Evolutionary conservation across 1,140 invertebrate genomes (phyloP).

Genomic region (Hyles vespertilio): DNA sequence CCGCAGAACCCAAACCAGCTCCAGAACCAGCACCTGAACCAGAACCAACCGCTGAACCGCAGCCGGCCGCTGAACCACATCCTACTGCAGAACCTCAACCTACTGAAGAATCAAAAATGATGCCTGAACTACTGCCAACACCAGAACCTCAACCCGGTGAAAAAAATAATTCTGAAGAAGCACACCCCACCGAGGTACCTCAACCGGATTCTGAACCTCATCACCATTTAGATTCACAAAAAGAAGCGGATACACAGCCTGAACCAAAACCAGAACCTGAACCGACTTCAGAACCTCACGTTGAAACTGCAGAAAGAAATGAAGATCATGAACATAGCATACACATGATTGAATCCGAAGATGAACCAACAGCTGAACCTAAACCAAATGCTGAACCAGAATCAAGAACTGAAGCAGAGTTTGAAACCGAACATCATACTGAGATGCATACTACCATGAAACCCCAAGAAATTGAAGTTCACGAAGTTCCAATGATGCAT

Average conservation of each 20-base stretch:
- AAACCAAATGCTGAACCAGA: slow-evolving; percentile 17
- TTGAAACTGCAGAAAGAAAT: slow-evolving; percentile 18
- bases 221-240: slow-evolving; percentile 23
- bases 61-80: slow-evolving; percentile 30
- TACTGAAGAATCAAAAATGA: slow-evolving; percentile 21
- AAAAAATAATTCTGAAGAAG: slow-evolving; percentile 32
- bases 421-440: slow-evolving; percentile 15
- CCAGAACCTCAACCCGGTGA: slow-evolving; percentile 24
- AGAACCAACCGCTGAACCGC: slow-evolving; percentile 34
- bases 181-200: slow-evolving; percentile 31
- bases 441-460: slow-evolving; percentile 11
- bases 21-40: slow-evolving; percentile 30
- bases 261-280: slow-evolving; percentile 29
- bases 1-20: slow-evolving; percentile 35
- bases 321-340: no score
- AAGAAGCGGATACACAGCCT: slow-evolving; percentile 22
- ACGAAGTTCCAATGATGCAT: neutral
- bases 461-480: slow-evolving; percentile 7
- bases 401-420: slow-evolving; percentile 15
- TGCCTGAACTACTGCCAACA: slow-evolving; percentile 29
- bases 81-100: slow-evolving; percentile 23
- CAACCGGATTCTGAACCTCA: slow-evolving; percentile 27
- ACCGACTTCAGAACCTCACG: slow-evolving; percentile 25
- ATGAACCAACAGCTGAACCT: slow-evolving; percentile 33
- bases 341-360: no score